Base-by-base conservation (phyloP, 2,797 vertebrate species). In the Pogoniulus pusillus region DNA sequence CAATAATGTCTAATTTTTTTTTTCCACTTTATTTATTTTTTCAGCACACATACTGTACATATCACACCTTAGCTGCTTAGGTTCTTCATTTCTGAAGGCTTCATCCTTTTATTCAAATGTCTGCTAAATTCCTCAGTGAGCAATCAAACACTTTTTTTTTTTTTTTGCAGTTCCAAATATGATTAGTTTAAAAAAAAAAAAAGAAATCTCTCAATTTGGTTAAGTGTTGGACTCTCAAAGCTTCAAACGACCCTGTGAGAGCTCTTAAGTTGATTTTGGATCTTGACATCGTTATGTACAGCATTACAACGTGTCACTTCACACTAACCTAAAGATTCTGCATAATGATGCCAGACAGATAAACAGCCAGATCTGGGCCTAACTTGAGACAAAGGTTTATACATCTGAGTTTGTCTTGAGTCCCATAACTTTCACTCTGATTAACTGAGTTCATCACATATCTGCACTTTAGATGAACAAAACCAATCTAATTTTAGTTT, bases 401-500 rank as follows among this genome's bases (percentile, higher is more conserved):
- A 74, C 54, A 94, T 96, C 90, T 87, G 84, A 95, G 75, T 73
- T 95, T 94, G 87, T 92, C 88, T 91, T 87, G 90, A 95, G 87
- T 76, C 94, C 76, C 82, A 87, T 73, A 83, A 66, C 91, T 95
- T 91, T 95, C 91, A 93, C 30, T 93, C 45, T 73, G 32, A 95
- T 81, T 92, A 94, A 96, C 64, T 9, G n/a, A 95, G 93, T 91
- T 95, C 66, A 91, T 94, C 93, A 86, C 41, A 55, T 82, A 96
- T 92, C 89, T 96, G 94, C 91, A 96, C 82, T 96, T 95, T 64
- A 90, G 90, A 92, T 64, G 90, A 90, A 91, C 89, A 87, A 96
- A 96, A 89, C 37, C 94, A 78, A 97, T 97, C 95, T 96, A 96
- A 97, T 96, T 96, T 97, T 96, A 96, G 95, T 97, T 98, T 94